These are phyloP conservation scores for Polymixis flavicincta DNA, from an alignment of 2,888 invertebrate genomes.

Conservation along the genomic window DNA sequence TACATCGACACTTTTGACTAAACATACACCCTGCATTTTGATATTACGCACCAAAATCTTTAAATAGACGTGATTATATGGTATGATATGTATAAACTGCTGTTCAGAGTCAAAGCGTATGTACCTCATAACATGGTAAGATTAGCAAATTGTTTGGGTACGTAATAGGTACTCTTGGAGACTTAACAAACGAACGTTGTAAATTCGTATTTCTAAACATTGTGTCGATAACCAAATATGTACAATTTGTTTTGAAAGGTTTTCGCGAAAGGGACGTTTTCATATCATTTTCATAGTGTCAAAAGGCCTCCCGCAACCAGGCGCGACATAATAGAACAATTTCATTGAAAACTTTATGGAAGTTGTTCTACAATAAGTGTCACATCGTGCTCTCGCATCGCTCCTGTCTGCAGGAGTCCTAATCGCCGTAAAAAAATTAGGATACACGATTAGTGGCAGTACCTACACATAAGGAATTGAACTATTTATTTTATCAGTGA, in stretches of 20 bases:
- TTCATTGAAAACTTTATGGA: too few relatives aligned
- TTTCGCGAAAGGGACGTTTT: neutral
- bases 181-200: constrained; percentile 16
- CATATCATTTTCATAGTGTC: neutral
- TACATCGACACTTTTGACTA: neutral
- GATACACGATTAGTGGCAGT: neutral
- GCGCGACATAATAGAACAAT: too few relatives aligned
- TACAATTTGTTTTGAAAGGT: neutral
- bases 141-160: constrained; percentile 14
- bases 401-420: too few relatives aligned
- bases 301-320: too few relatives aligned
- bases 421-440: neutral
- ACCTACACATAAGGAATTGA: neutral
- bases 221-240: neutral
- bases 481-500: neutral
- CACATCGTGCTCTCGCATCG: too few relatives aligned
- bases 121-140: constrained; percentile 6
- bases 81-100: neutral
- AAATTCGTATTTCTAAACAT: constrained; percentile 12
- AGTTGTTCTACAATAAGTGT: too few relatives aligned
- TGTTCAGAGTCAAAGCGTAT: neutral
- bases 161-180: neutral
- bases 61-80: constrained; percentile 13
- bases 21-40: neutral
- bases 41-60: constrained; percentile 20